Conservation (phyloP, 2,113 vertebrate genomes). For the Passerina amoena region DNA sequence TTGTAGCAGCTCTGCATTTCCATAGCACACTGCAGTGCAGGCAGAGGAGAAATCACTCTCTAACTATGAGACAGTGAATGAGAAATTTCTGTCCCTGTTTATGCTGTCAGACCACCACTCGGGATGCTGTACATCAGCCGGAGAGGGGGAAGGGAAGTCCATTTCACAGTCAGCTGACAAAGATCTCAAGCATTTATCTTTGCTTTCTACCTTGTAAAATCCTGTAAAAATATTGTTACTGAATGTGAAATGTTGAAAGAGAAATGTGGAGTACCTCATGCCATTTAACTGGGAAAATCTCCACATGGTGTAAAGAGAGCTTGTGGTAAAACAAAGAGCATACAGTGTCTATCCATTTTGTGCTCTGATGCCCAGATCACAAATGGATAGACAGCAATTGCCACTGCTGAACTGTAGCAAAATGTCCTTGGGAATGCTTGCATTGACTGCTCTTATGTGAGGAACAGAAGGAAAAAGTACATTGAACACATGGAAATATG, state of each 20-base stretch:
- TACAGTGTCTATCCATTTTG: neutral
- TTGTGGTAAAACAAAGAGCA: neutral
- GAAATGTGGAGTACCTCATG: neutral
- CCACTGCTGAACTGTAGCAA: neutral
- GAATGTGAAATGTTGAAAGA: neutral
- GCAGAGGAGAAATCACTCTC: conserved; percentile 44
- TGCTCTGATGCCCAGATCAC: neutral
- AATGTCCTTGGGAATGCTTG: neutral
- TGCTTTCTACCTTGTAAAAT: neutral
- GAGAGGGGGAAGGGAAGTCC: neutral
- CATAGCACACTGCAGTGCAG: conserved; percentile 31
- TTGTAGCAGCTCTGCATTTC: conserved; percentile 56
- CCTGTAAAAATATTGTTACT: neutral
- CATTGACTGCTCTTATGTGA: neutral
- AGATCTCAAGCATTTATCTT: conserved; percentile 10
- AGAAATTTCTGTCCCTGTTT: conserved; percentile 43
- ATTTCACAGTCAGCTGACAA: conserved; percentile 40
- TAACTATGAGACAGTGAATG: conserved; percentile 31
- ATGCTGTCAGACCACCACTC: conserved; percentile 31
- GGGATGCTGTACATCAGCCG: neutral
- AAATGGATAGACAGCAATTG: neutral
- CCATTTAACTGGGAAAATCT: neutral
- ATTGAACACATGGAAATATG: neutral
- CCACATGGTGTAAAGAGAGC: neutral
- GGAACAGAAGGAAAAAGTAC: neutral